Conservation (phyloP, 1,140 invertebrate genomes). For the Charaxes varanes region DNA sequence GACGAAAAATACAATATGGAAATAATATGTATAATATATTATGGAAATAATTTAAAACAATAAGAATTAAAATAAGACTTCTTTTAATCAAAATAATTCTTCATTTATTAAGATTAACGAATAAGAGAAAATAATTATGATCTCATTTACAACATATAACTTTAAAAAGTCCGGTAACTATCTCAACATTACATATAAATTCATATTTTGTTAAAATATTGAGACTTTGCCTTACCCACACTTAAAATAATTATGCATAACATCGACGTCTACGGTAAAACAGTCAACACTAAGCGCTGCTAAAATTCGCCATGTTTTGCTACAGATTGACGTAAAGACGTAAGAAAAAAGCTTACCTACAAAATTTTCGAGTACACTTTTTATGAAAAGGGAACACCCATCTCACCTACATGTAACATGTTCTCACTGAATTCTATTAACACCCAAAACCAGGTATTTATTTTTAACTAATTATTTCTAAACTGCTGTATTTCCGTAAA, state of each 20-base stretch:
- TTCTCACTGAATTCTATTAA: slow-evolving; percentile 73
- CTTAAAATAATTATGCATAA: neutral
- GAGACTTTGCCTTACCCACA: too few species aligned
- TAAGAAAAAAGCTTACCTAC: slow-evolving; percentile 50
- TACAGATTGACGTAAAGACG: slow-evolving; percentile 55
- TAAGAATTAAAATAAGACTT: too few species aligned
- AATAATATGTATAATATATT: too few species aligned
- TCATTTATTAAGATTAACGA: too few species aligned
- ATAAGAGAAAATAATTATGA: too few species aligned
- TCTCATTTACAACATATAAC: too few species aligned
- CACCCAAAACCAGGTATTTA: slow-evolving; percentile 67
- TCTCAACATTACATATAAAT: too few species aligned
- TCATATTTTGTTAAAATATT: too few species aligned
- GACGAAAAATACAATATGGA: too few species aligned
- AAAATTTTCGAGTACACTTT: slow-evolving; percentile 72
- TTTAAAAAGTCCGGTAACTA: too few species aligned
- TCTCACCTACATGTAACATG: slow-evolving; percentile 69
- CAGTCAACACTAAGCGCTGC: slow-evolving; percentile 4
- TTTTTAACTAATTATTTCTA: neutral
- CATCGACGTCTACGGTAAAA: neutral
- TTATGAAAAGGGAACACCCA: slow-evolving; percentile 50
- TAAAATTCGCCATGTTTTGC: slow-evolving; percentile 47
- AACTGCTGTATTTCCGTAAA: slow-evolving; percentile 7
- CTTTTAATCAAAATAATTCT: too few species aligned
- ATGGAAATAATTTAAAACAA: too few species aligned